phyloP scores from a whole-genome alignment of 1,140 invertebrate genomes.

The Pseudomyrmex concolor region DNA sequence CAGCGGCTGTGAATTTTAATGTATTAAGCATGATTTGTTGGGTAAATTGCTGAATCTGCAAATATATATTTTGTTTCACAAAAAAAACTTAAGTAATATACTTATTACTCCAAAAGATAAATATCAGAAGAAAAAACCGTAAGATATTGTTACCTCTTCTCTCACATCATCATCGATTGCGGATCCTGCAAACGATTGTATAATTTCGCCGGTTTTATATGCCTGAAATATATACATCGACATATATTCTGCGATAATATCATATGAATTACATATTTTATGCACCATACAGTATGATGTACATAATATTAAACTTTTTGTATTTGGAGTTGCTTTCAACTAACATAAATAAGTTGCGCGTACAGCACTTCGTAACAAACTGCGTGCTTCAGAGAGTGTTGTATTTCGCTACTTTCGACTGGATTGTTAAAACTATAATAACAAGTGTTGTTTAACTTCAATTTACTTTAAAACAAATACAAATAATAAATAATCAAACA shows the following conservation, averaged over 20 bases:
- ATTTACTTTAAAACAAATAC: too few species aligned
- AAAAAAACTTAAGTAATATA: neutral
- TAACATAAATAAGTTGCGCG: too few species aligned
- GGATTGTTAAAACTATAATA: too few species aligned
- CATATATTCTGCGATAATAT: neutral
- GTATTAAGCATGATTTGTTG: constrained; percentile 35
- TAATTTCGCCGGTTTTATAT: constrained; percentile 39
- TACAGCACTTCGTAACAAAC: too few species aligned
- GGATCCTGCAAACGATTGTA: constrained; percentile 27
- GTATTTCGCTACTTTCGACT: too few species aligned
- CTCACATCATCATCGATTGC: constrained; percentile 2
- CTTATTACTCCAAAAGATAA: neutral
- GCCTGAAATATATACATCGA: constrained; percentile 15
- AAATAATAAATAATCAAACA: too few species aligned
- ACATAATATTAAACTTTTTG: neutral
- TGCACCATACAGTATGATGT: too few species aligned
- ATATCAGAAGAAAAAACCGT: too few species aligned
- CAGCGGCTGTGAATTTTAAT: constrained; percentile 15
- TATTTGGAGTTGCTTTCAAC: too few species aligned
- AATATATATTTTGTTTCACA: neutral
- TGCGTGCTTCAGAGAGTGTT: too few species aligned
- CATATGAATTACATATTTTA: neutral
- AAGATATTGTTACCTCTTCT: constrained; percentile 7
- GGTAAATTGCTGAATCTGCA: constrained; percentile 39
- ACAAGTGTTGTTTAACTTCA: too few species aligned